Conservation (phyloP, 1,140 invertebrate species). For the Lysiphlebus fabarum region DNA sequence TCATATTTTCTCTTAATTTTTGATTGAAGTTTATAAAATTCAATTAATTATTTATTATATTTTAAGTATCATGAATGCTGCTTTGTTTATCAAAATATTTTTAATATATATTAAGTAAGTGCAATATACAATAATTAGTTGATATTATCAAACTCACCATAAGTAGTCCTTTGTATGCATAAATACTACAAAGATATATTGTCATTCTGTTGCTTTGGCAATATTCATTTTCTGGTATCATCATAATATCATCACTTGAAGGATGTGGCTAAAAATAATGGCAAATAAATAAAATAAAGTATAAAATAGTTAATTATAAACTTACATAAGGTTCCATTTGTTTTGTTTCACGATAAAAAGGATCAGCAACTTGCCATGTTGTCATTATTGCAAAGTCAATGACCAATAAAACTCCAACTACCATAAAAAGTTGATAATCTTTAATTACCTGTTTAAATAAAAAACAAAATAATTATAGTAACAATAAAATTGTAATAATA, state of each 20-base stretch:
- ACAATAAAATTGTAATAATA: background rate
- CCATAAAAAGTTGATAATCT: conserved; percentile 96
- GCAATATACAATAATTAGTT: background rate
- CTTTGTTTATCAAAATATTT: background rate
- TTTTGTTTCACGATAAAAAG: conserved; percentile 89
- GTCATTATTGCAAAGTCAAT: conserved; percentile 94
- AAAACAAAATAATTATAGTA: conserved; percentile 16
- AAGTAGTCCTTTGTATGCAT: conserved; percentile 94
- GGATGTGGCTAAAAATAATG: conserved; percentile 81
- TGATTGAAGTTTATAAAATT: background rate
- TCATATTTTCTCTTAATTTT: background rate
- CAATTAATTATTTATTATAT: too few relatives aligned
- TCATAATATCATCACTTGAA: conserved; percentile 82
- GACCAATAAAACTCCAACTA: conserved; percentile 86
- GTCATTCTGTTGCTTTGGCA: conserved; percentile 94
- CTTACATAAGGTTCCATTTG: conserved; percentile 84
- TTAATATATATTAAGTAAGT: conserved; percentile 10
- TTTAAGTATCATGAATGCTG: too few relatives aligned
- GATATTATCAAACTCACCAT: conserved; percentile 67
- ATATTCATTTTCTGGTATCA: conserved; percentile 93
- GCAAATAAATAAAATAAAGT: background rate
- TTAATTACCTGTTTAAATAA: conserved; percentile 76
- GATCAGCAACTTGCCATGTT: conserved; percentile 96
- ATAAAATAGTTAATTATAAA: too few relatives aligned
- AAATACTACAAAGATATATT: conserved; percentile 91